Conservation (phyloP, 2,888 invertebrate species). For the Hydrotaea cyrtoneurina region DNA sequence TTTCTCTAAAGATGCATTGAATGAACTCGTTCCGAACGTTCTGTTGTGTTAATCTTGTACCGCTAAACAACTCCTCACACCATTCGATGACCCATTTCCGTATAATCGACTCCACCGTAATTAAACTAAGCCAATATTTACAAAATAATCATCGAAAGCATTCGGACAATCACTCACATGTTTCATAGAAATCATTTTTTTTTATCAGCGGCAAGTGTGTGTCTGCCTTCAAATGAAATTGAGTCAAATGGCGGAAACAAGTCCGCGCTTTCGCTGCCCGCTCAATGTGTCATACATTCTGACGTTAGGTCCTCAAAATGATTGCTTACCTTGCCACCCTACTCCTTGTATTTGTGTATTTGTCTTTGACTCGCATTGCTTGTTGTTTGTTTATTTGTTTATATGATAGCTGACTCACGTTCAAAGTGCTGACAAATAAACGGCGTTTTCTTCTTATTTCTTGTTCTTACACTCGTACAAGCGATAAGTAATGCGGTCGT, state of each 20-base stretch:
- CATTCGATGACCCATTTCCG: too few relatives aligned
- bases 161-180: background rate
- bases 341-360: background rate
- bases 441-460: slow-evolving; percentile 8
- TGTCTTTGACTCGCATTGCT: background rate
- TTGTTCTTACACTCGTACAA: background rate
- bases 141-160: too few relatives aligned
- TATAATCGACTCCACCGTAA: too few relatives aligned
- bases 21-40: too few relatives aligned
- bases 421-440: background rate
- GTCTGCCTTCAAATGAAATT: background rate
- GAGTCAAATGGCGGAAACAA: slow-evolving; percentile 9
- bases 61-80: too few relatives aligned
- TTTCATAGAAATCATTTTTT: background rate
- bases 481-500: background rate
- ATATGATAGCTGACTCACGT: background rate
- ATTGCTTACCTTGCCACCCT: background rate
- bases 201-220: background rate
- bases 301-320: background rate
- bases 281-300: background rate
- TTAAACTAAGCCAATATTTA: too few relatives aligned
- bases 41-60: too few relatives aligned
- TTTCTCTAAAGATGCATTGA: too few relatives aligned
- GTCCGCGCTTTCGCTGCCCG: background rate
- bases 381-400: slow-evolving; percentile 12